Conservation (phyloP, 2,113 vertebrate species). For the Phasianus colchicus region DNA sequence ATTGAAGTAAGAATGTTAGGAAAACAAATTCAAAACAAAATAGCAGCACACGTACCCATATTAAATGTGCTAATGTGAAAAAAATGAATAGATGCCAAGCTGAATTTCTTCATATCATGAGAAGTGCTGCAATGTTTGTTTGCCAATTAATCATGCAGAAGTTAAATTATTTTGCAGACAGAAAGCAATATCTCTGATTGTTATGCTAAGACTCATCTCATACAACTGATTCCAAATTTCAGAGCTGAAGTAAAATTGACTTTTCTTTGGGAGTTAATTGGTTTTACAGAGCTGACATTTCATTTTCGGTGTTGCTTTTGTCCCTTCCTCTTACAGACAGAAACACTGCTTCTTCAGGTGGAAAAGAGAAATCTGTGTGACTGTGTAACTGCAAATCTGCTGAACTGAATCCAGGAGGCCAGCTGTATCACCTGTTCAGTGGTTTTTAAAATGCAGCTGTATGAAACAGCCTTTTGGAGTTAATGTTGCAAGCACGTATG, state of each 20-base stretch:
- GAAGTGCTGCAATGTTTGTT: neutral
- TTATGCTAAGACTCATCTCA: neutral
- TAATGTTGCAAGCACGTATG: conserved; percentile 29
- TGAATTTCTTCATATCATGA: neutral
- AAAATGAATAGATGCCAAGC: neutral
- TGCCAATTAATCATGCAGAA: neutral
- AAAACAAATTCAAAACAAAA: neutral
- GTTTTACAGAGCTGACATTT: neutral
- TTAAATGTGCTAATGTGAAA: neutral
- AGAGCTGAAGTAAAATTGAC: neutral
- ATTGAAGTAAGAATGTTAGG: neutral
- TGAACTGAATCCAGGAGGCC: conserved; percentile 59
- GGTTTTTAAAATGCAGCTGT: conserved; percentile 47
- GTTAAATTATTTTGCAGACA: neutral
- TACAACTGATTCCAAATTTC: neutral
- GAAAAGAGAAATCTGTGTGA: conserved; percentile 69
- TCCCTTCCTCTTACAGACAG: conserved; percentile 42
- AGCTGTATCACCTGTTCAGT: neutral
- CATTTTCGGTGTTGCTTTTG: neutral
- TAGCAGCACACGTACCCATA: neutral
- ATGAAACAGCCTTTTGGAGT: conserved; percentile 25
- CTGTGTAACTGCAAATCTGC: conserved; percentile 55
- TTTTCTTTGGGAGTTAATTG: neutral
- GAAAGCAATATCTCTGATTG: neutral
- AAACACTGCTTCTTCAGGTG: conserved; percentile 72